Conservation (phyloP, 2,113 vertebrate species). For the Pelecanoides urinatrix region DNA sequence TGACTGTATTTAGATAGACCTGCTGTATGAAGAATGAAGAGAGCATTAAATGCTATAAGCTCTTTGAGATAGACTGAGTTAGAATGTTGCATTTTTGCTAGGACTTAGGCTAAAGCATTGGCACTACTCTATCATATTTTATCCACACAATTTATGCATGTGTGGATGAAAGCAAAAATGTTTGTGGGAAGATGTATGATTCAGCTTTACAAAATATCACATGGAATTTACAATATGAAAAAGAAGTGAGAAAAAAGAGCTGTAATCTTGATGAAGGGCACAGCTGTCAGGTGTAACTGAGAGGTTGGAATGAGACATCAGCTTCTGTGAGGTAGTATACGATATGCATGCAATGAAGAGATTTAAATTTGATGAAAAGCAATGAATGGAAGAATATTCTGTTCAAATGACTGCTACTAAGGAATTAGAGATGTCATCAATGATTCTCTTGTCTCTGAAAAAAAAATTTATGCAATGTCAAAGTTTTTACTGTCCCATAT, state of each 20-base stretch:
- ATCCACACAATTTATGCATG: not conserved
- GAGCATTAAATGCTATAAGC: not conserved
- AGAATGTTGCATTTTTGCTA: not conserved
- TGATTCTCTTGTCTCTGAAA: not conserved
- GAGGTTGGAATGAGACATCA: not conserved
- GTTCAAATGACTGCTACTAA: not conserved
- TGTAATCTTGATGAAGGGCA: not conserved
- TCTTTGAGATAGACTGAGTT: not conserved
- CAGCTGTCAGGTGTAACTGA: not conserved
- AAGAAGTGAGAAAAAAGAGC: not conserved
- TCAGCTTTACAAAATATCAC: not conserved
- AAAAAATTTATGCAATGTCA: not conserved
- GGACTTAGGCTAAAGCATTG: not conserved
- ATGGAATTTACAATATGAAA: not conserved
- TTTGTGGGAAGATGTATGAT: not conserved
- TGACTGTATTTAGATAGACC: not conserved
- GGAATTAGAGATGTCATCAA: not conserved
- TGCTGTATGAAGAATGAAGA: not conserved
- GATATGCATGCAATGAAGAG: not conserved
- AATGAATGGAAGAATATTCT: not conserved
- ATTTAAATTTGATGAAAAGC: not conserved
- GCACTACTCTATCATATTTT: not conserved
- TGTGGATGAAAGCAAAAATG: not conserved
- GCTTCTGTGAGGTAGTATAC: not conserved
- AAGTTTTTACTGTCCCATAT: not conserved